phyloP scores from a whole-genome alignment of 1,140 invertebrate species.

The Anastrepha obliqua region DNA sequence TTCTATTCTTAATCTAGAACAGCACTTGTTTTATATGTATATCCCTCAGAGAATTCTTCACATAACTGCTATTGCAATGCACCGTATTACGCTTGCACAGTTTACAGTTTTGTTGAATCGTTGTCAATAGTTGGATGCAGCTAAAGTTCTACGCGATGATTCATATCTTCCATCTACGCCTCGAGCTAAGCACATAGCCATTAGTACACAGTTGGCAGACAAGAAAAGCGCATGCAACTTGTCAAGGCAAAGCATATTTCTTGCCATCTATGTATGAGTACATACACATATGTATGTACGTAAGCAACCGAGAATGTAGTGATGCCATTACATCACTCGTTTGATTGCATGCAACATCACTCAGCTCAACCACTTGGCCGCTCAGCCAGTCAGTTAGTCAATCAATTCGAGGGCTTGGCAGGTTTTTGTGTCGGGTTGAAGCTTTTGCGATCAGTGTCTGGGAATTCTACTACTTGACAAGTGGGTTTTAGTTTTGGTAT shows the following conservation, averaged over 20 bases:
- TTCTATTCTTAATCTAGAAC: too few species aligned
- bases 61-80: not conserved
- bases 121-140: not conserved
- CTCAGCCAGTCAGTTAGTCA: conserved; percentile 39
- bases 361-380: not conserved
- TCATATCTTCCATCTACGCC: not conserved
- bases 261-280: not conserved
- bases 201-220: not conserved
- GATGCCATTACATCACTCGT: not conserved
- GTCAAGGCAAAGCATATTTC: conserved; percentile 7
- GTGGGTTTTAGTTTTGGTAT: too few species aligned
- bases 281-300: not conserved
- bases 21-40: too few species aligned
- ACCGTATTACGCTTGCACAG: not conserved
- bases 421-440: conserved; percentile 24
- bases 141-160: conserved; percentile 8
- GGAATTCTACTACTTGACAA: not conserved
- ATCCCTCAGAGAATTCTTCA: too few species aligned
- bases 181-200: not conserved
- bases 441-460: not conserved
- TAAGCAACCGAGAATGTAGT: not conserved
- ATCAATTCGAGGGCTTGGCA: conserved; percentile 17
- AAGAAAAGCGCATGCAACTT: conserved; percentile 4
- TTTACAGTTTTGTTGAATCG: not conserved
- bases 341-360: not conserved